phyloP scores from a whole-genome alignment of 2,797 vertebrate species.

The Hoplostethus atlanticus region DNA sequence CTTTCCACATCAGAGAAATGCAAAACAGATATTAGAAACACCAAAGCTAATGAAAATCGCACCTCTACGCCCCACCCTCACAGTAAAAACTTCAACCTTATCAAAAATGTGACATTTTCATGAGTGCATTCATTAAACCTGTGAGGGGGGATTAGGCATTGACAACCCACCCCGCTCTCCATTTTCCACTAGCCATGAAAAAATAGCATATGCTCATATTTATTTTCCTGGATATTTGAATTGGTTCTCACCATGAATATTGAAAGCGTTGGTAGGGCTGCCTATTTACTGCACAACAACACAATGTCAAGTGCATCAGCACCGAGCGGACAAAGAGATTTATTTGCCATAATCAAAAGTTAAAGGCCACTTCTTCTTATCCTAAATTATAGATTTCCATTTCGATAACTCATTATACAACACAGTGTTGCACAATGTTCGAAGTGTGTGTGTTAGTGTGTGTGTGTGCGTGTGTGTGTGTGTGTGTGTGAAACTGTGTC shows the following conservation, averaged over 20 bases:
- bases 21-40: conserved; percentile 56
- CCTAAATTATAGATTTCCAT: conserved; percentile 7
- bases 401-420: conserved; percentile 25
- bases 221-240: conserved; percentile 36
- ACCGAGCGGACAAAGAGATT: conserved; percentile 18
- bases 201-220: conserved; percentile 16
- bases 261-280: conserved; percentile 17
- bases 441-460: conserved; percentile 10
- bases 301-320: conserved; percentile 16
- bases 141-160: conserved; percentile 34
- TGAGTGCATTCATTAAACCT: conserved; percentile 28
- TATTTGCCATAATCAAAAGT: background rate
- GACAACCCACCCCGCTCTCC: conserved; percentile 20
- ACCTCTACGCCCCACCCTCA: conserved; percentile 9
- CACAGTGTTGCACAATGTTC: background rate
- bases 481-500: conserved; percentile 17
- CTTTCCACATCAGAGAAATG: conserved; percentile 41
- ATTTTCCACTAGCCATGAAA: conserved; percentile 14
- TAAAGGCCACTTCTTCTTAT: conserved; percentile 24
- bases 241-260: conserved; percentile 21
- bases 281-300: conserved; percentile 4
- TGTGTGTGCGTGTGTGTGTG: conserved; percentile 9
- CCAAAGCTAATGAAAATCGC: conserved; percentile 48
- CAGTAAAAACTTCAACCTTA: conserved; percentile 42
- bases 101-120: conserved; percentile 50